Percentiles rank a stretch among this genome's conserved stretches.
phyloP scores from a whole-genome alignment of 2,888 invertebrate genomes.

The Rotaria socialis region DNA sequence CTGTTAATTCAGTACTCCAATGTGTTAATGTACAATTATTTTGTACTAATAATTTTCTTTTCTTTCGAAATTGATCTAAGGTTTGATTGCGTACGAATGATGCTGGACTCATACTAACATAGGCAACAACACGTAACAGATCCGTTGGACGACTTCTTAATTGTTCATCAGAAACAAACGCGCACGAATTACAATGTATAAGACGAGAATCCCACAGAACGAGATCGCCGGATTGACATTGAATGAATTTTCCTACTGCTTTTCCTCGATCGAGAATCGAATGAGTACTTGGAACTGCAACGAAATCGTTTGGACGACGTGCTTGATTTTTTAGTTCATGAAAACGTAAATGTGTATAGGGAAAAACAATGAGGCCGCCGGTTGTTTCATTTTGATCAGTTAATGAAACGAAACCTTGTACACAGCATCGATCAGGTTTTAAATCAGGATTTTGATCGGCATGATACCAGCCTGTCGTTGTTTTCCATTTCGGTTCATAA shows the following conservation, averaged over 20 bases:
- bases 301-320: not conserved
- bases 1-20: not conserved
- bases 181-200: not conserved
- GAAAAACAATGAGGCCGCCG: not conserved
- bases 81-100: not conserved
- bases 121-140: not conserved
- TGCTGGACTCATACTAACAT: not conserved
- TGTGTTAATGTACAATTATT: not conserved
- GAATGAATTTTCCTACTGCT: not conserved
- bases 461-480: constrained; percentile 5
- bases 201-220: not conserved
- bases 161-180: not conserved
- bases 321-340: not conserved
- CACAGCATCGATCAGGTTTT: not conserved
- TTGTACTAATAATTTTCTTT: not conserved
- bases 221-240: not conserved
- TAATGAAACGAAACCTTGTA: not conserved
- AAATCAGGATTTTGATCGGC: not conserved
- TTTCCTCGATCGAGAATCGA: not conserved
- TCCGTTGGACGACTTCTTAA: not conserved
- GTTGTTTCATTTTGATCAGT: constrained; percentile 1
- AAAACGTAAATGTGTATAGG: not conserved
- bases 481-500: constrained; percentile 2
- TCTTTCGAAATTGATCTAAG: not conserved
- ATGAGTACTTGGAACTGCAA: not conserved